Evolutionary conservation across 2,888 invertebrate genomes (phyloP), one percentile per base, ranked within the genome.

Genomic region (Hydriomena furcata): DNA sequence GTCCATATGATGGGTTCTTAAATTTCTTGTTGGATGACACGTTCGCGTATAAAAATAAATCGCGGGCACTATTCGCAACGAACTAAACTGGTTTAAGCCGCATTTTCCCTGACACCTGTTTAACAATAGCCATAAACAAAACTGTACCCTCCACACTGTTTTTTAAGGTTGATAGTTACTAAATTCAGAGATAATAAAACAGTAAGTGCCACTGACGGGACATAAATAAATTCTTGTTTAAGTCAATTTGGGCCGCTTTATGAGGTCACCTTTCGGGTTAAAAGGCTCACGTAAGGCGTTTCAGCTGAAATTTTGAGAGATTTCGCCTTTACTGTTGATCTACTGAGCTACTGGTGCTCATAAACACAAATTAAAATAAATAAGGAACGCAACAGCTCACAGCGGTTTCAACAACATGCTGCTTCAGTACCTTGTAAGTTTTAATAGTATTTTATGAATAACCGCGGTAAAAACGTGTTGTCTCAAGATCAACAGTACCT

Each of bases 171-270:
- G 4, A 31, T 4, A 32, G 23, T 66, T 24, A 24, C 2, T 5
- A 23, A 13, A 11, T 11, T 13, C 24, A 13, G 28, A n/a, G 21
- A 38, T 44, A 53, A 53, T 58, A 40, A 58, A 55, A 59, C 40
- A 37, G 51, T 57, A 49, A 60, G 44, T 54, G 45, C 43, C 34
- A 54, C 58, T 60, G 53, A 46, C 40, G 34, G 54, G 49, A 42
- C 55, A 51, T 57, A 50, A 43, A 55, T 59, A 44, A 60, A 58
- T 60, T 47, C 38, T 61, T 37, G 52, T 63, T 60, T 55, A 43
- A 52, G 55, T 56, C 61, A 55, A 53, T 55, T 58, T 60, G 48
- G 52, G 42, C 35, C 37, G 31, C 34, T 58, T 60, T 60, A 58
- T 55, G 50, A 40, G 52, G 54, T 49, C 60, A 47, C 58, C 55